These are phyloP conservation scores for Myripristis jacobus DNA, from an alignment of 2,797 vertebrate species.

Conservation along the genomic window DNA sequence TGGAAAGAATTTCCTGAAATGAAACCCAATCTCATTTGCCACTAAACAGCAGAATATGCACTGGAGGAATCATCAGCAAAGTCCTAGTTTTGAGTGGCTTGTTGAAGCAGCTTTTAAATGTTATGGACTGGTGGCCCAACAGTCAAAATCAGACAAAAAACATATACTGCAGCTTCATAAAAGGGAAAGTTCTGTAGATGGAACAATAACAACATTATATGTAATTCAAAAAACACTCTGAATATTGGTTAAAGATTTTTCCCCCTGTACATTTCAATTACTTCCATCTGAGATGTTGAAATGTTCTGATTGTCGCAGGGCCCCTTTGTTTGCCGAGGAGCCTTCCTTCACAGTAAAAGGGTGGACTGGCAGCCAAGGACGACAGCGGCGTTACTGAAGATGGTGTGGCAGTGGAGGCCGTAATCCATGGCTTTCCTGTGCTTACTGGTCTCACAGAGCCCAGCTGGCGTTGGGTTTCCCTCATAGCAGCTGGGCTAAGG, in stretches of 20 bases:
- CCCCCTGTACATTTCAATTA: conserved; percentile 13
- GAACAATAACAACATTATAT: conserved; percentile 35
- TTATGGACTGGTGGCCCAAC: conserved; percentile 21
- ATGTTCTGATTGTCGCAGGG: conserved; percentile 19
- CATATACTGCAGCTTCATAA: conserved; percentile 8
- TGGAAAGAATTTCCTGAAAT: conserved; percentile 84
- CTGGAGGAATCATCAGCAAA: conserved; percentile 72
- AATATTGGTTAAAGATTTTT: conserved; percentile 24
- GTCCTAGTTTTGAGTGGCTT: conserved; percentile 60
- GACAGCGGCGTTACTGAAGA: conserved; percentile 60
- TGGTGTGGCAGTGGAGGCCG: conserved; percentile 52
- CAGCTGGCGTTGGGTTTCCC: conserved; percentile 78
- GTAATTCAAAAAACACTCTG: conserved; percentile 15
- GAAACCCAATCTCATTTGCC: conserved; percentile 84
- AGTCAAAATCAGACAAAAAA: conserved; percentile 31
- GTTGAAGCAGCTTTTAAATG: conserved; percentile 36
- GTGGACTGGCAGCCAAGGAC: conserved; percentile 50
- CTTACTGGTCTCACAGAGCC: conserved; percentile 56
- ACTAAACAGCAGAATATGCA: conserved; percentile 80
- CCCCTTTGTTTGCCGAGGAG: conserved; percentile 22
- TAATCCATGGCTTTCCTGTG: conserved; percentile 79
- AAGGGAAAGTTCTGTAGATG: conserved; percentile 17
- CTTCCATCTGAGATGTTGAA: conserved; percentile 26
- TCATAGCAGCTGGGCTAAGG: conserved; percentile 72
- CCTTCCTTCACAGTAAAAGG: conserved; percentile 23